Base-by-base conservation (phyloP, 1,140 invertebrate species). In the Dysdera silvatica region DNA sequence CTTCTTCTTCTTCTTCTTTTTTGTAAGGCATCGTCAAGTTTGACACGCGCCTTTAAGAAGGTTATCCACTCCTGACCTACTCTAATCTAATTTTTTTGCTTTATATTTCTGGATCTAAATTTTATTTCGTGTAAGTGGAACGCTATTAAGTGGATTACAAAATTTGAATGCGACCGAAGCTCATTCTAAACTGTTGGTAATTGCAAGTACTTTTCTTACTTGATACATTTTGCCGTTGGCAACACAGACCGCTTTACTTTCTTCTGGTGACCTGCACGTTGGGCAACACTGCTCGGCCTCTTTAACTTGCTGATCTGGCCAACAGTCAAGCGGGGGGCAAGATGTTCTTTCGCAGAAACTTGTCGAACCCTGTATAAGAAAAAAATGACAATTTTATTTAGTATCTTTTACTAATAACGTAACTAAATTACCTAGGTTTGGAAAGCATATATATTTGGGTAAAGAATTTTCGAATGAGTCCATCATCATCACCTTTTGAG, bases 271-370 rank as follows among this genome's bases (percentile, higher is more conserved):
- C 62, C 67, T 62, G 70, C 78, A 79, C 12, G 69, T 68, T n/a
- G 87, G 84, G 74, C 91, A 95, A 71, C 91, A 94, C 56, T 83
- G 82, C 8, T 83, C 85, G 0, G 81, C 80, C 2, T 76, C 71
- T 7, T 77, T 81, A 33, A 83, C 80, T 70, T 88, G 84, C 32
- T 84, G 80, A 41, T 87, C 83, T 0, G 83, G 80, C 0, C 84
- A 79, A 72, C 91, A 95, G 61, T 88, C 85, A 45, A 94, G 73
- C 0, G 89, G 82, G 1, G 89, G 88, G 71, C 91, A 95, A 1
- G 87, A 85, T 63, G 84, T 80, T 7, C 88, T 79, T 14, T 80
- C 77, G 75, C 92, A 95, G 16, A 87, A 78, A 0, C 85, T 82
- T 0, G 86, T 89, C 24, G 87, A 85, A 23, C 68, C 67, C 72